These are phyloP conservation scores for Lepus americanus DNA, from an alignment of 2,113 vertebrate genomes.

Conservation along the genomic window DNA sequence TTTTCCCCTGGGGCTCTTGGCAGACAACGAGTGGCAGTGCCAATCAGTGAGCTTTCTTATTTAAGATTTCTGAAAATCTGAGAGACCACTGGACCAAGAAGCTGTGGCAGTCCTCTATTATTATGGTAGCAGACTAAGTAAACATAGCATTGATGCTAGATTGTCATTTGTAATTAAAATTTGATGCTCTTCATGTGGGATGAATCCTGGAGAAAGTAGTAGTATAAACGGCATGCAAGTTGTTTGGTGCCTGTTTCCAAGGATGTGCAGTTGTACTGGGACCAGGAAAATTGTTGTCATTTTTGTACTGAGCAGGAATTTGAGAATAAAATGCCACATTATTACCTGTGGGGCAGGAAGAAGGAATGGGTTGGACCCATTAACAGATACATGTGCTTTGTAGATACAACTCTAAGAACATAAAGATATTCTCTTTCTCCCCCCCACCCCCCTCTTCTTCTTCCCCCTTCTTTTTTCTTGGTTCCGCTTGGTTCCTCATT, in stretches of 20 bases:
- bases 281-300: conserved; percentile 37
- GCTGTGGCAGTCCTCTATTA: conserved; percentile 58
- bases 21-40: background rate
- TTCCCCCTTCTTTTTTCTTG: background rate
- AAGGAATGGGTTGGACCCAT: conserved; percentile 7
- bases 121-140: conserved; percentile 53
- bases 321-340: conserved; percentile 50
- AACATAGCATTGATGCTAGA: conserved; percentile 48
- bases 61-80: conserved; percentile 61
- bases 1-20: conserved; percentile 62
- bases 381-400: no score
- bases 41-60: conserved; percentile 38
- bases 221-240: conserved; percentile 42
- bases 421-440: no score
- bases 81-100: conserved; percentile 62
- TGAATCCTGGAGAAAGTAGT: conserved; percentile 54
- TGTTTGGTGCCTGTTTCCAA: conserved; percentile 59
- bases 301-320: conserved; percentile 47
- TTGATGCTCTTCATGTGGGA: conserved; percentile 63
- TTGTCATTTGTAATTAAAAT: conserved; percentile 74
- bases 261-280: background rate
- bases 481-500: background rate
- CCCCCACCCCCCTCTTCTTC: background rate
- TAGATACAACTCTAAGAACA: no score
- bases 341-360: background rate